Evolutionary conservation across 2,888 invertebrate species (phyloP), one percentile per base, ranked within the genome.

Genomic region (Oscheius myriophilus): DNA sequence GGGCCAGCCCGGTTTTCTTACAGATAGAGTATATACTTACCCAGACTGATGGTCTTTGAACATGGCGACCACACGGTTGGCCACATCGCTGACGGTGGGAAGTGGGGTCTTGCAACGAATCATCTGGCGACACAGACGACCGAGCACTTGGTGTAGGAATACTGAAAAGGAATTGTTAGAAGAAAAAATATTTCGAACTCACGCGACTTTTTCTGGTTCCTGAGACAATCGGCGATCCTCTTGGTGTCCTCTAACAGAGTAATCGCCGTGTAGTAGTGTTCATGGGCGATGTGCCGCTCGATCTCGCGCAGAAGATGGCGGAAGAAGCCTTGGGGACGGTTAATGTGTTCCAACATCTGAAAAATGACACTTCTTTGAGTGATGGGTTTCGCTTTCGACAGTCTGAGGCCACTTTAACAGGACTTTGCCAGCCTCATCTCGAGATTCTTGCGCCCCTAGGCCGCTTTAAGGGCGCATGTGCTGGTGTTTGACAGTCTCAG

Each of bases 241-340:
- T 69, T 76, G 9, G 71, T 71, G 49, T 81, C 79, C n/a, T 66
- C 67, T 46, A 82, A 21, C 12, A 82, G 54, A 0, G 75, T 57
- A 0, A 79, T 52, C 7, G 82, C 79, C 11, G 79, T 75, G 61
- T 79, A 82, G 57, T 79, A 82, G 59, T 78, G 75, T 16, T 72
- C 70, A 54, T 80, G 78, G 33, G 69, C 68, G 39, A 82, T 70
- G 57, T 82, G 80, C 6, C 78, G 57, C 25, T 81, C 80, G 14
- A 77, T 66, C 69, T 82, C 82, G 41, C 79, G 63, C 54, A 68
- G 67, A 33, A 81, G 53, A 21, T 68, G 66, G 46, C 75, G 63
- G 42, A 80, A 80, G 53, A 81, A 82, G 21, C 82, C 82, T 21
- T 45, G 23, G 6, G 70, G 67, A 41, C 77, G 63, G 18, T 45